phyloP scores from a whole-genome alignment of 2,113 vertebrate genomes.

The Corythornis madagascariensis region DNA sequence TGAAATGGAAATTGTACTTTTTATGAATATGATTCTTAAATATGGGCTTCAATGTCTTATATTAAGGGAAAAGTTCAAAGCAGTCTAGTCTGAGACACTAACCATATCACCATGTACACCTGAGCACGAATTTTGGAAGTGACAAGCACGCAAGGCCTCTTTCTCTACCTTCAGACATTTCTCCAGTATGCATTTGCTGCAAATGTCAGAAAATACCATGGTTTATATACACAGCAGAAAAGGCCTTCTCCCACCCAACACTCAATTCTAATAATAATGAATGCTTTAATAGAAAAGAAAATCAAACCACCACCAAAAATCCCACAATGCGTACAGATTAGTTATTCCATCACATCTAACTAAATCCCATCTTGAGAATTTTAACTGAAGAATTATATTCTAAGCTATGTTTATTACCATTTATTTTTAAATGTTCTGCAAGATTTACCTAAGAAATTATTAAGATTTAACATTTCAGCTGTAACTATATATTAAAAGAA shows the following conservation, averaged over 20 bases:
- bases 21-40: background rate
- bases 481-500: background rate
- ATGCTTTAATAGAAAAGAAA: background rate
- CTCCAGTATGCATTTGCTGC: background rate
- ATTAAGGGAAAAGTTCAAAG: background rate
- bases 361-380: background rate
- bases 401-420: background rate
- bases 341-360: background rate
- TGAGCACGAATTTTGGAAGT: background rate
- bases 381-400: background rate
- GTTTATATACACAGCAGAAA: background rate
- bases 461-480: background rate
- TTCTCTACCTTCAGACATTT: background rate
- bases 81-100: background rate
- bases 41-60: background rate
- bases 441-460: background rate
- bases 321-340: background rate
- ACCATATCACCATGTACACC: background rate
- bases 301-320: background rate
- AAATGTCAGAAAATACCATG: constrained; percentile 30
- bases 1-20: background rate
- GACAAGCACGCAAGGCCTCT: background rate
- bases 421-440: background rate
- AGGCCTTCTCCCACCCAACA: background rate
- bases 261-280: background rate